These are phyloP conservation scores for Falco berigora DNA, from an alignment of 2,797 vertebrate genomes.

Conservation along the genomic window DNA sequence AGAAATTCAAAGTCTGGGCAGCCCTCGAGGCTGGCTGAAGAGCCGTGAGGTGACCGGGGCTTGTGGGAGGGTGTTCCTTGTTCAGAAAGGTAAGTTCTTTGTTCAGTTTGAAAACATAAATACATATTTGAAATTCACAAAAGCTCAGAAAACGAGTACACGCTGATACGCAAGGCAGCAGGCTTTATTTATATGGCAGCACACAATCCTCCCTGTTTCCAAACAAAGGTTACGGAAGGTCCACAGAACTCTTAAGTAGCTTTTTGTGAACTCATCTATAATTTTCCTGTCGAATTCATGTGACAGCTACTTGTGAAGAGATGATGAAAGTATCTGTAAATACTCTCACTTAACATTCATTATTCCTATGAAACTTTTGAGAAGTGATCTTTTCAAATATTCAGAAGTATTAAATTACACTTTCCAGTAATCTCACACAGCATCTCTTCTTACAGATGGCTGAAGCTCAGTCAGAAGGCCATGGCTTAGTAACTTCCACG, in stretches of 20 bases:
- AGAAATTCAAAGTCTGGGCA: not conserved
- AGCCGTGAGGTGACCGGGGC: not conserved
- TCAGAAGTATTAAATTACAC: not conserved
- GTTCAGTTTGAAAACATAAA: not conserved
- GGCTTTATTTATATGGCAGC: not conserved
- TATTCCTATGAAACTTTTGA: not conserved
- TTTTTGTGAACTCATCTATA: not conserved
- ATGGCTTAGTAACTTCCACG: not conserved
- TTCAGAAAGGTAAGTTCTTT: not conserved
- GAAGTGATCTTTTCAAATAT: not conserved
- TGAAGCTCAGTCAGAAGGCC: not conserved
- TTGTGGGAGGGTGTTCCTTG: accelerated
- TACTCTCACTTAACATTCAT: not conserved
- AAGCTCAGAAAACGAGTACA: not conserved
- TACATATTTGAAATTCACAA: not conserved
- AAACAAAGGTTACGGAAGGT: not conserved
- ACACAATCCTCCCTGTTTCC: not conserved
- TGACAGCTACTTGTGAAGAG: not conserved
- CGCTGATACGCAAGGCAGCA: not conserved
- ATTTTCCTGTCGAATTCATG: not conserved
- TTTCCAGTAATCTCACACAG: not conserved
- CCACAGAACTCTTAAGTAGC: not conserved
- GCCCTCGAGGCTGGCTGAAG: not conserved
- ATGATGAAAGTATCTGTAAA: not conserved
- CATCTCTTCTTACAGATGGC: not conserved